Percentiles rank a stretch among this genome's conserved stretches.
Evolutionary conservation across 2,113 vertebrate species (phyloP).

Genomic region (Mustelus asterias): DNA sequence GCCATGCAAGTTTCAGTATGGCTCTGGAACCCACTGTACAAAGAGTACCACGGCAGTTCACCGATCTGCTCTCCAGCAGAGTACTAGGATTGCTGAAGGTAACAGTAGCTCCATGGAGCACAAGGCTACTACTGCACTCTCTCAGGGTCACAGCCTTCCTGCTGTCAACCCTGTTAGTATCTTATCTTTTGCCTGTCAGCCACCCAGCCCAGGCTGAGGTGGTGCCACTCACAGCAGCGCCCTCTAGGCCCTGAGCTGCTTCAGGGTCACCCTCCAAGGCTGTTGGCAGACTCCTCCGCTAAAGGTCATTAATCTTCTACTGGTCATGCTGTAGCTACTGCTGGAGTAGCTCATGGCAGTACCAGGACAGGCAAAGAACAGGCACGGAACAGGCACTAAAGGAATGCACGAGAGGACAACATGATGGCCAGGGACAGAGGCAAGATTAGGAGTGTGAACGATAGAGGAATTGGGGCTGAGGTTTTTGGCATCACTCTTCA

Average conservation of each 20-base stretch:
- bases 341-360: neutral
- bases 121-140: too few relatives aligned
- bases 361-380: neutral
- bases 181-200: too few relatives aligned
- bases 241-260: neutral
- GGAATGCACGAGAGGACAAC: neutral
- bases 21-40: too few relatives aligned
- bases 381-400: neutral
- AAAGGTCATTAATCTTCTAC: neutral
- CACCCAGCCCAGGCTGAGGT: neutral
- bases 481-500: neutral
- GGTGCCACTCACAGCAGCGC: neutral
- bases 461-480: neutral
- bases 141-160: too few relatives aligned
- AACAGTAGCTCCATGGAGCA: too few relatives aligned
- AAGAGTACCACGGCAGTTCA: too few relatives aligned
- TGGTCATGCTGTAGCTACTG: neutral
- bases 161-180: too few relatives aligned
- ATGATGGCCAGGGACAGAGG: too few relatives aligned
- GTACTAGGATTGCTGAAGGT: too few relatives aligned
- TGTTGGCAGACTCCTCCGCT: neutral
- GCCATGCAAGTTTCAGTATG: too few relatives aligned
- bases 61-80: too few relatives aligned
- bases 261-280: neutral
- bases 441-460: too few relatives aligned